A percentile compares a stretch with the other conserved stretches of the same genome.
Evolutionary conservation across 2,797 vertebrate genomes (phyloP).

Genomic region (Macropus fuliginosus): DNA sequence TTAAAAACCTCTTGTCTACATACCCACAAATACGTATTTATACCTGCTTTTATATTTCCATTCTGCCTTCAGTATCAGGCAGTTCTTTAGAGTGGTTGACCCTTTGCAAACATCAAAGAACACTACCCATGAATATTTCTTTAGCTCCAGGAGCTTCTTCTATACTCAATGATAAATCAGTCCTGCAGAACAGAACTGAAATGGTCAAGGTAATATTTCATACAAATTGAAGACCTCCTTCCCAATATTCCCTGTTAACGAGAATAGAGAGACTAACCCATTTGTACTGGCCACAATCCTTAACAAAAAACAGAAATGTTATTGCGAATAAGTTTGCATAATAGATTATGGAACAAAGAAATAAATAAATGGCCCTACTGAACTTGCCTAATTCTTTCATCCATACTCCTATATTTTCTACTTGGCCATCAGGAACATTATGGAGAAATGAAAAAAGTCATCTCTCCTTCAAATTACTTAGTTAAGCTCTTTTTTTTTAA

Average conservation of each 20-base stretch:
- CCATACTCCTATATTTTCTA: neutral
- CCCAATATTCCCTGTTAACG: neutral
- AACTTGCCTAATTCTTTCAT: neutral
- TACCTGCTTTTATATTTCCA: neutral
- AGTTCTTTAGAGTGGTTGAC: neutral
- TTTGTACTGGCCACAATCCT: neutral
- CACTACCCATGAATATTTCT: neutral
- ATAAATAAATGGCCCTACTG: neutral
- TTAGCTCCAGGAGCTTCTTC: neutral
- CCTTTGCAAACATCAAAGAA: neutral
- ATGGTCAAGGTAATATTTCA: neutral
- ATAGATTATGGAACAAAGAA: neutral
- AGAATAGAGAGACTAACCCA: neutral
- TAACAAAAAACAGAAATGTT: neutral
- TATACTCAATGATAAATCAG: neutral
- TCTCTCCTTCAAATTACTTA: neutral
- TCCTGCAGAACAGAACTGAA: neutral
- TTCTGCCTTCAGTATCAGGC: slow-evolving; percentile 1
- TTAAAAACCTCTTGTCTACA: neutral
- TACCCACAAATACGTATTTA: neutral
- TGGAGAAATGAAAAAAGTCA: neutral
- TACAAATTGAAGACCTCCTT: neutral
- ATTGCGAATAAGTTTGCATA: neutral
- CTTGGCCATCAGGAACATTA: neutral
- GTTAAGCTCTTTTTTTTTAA: neutral